Percentiles rank a stretch among this genome's conserved stretches.
Evolutionary conservation across 2,113 vertebrate species (phyloP).

Genomic region (Oryzias woworae): DNA sequence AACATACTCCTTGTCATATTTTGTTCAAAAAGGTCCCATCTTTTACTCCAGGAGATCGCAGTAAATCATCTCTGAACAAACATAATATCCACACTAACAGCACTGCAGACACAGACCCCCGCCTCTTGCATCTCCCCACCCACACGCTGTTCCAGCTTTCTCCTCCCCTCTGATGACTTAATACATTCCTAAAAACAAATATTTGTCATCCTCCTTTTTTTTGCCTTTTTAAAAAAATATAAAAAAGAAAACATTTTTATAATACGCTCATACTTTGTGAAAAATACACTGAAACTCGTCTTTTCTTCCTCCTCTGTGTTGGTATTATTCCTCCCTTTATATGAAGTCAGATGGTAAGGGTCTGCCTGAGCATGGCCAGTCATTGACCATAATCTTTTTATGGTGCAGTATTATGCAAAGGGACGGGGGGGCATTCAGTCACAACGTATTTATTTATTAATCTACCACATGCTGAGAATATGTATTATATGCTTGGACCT

Average conservation of each 20-base stretch:
- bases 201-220: background rate
- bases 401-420: conserved; percentile 56
- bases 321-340: conserved; percentile 20
- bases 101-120: conserved; percentile 54
- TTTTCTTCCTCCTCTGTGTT: background rate
- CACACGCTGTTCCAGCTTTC: conserved; percentile 49
- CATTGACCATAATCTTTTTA: conserved; percentile 65
- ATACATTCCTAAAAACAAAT: conserved; percentile 7
- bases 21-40: conserved; percentile 17
- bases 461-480: conserved; percentile 67
- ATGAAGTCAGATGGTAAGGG: conserved; percentile 50
- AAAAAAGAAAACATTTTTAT: too few relatives aligned
- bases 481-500: conserved; percentile 45
- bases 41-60: conserved; percentile 20
- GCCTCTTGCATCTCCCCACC: conserved; percentile 15
- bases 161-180: conserved; percentile 33
- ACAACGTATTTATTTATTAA: conserved; percentile 69
- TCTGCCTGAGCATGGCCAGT: conserved; percentile 54
- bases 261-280: too few relatives aligned
- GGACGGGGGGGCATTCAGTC: conserved; percentile 18
- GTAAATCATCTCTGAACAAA: conserved; percentile 41
- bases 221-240: background rate
- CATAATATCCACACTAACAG: conserved; percentile 47
- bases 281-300: background rate
- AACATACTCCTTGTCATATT: conserved; percentile 33